A percentile compares a stretch with the other conserved stretches of the same genome.
These are phyloP conservation scores for Phrynocephalus guinanensis DNA, from an alignment of 2,797 vertebrate genomes.

Conservation along the genomic window DNA sequence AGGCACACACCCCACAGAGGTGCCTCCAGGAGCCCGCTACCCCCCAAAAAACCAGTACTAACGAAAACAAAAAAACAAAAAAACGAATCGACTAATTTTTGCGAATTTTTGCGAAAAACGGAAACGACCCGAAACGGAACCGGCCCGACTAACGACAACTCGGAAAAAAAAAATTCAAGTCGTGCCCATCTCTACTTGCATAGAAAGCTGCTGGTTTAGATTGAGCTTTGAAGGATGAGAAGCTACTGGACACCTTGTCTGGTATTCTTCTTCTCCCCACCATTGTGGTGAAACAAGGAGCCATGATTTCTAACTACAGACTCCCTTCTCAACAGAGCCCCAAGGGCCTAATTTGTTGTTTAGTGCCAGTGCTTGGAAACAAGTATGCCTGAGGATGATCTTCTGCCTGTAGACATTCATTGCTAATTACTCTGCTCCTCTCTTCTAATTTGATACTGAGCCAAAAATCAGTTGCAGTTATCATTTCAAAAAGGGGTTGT, in stretches of 20 bases:
- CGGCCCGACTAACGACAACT: no score
- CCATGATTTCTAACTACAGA: conserved; percentile 17
- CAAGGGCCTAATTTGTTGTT: conserved; percentile 21
- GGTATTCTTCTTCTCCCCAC: neutral
- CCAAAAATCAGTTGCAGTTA: neutral
- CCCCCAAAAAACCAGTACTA: no score
- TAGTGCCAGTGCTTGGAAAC: conserved; percentile 27
- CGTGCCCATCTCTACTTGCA: no score
- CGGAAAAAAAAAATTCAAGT: no score
- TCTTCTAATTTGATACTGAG: conserved; percentile 2
- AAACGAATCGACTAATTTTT: no score
- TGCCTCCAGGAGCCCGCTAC: no score
- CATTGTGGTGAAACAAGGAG: neutral
- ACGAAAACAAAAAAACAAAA: no score
- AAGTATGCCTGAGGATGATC: conserved; percentile 18
- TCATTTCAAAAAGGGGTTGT: neutral
- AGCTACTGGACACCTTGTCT: neutral
- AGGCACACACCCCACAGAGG: no score
- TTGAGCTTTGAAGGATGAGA: neutral
- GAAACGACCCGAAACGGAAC: no score
- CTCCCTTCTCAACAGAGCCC: conserved; percentile 8
- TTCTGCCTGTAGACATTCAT: conserved; percentile 31
- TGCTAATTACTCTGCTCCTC: conserved; percentile 25
- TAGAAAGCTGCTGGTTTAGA: neutral
- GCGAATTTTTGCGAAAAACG: no score